These are phyloP conservation scores for Pyrgus malvae DNA, from an alignment of 2,888 invertebrate genomes.

Conservation along the genomic window DNA sequence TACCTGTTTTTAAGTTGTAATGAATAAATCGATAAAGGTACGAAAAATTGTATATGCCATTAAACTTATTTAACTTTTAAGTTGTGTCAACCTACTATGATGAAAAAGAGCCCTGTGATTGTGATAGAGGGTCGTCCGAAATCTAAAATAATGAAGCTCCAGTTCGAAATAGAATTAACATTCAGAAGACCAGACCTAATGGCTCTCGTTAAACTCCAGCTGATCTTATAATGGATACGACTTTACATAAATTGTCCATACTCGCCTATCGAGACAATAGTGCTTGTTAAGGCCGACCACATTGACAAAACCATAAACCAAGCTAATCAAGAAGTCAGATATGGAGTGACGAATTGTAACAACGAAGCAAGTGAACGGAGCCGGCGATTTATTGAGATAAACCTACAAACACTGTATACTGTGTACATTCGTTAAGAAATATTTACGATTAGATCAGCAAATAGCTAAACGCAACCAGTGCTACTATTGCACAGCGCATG, in stretches of 20 bases:
- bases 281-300: constrained; percentile 31
- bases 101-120: no score
- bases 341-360: constrained; percentile 53
- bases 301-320: constrained; percentile 55
- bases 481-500: constrained; percentile 17
- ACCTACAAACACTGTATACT: no score
- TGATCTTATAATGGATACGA: constrained; percentile 11
- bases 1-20: no score
- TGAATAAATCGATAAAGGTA: no score
- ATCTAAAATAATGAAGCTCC: constrained; percentile 15
- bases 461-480: constrained; percentile 9
- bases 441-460: constrained; percentile 21
- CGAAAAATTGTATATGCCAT: no score
- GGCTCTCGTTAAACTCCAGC: constrained; percentile 13
- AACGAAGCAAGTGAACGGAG: background rate
- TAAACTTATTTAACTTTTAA: no score
- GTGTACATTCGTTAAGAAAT: no score
- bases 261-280: constrained; percentile 14
- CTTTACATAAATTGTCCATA: background rate
- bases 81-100: no score
- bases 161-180: constrained; percentile 3
- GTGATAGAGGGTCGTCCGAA: no score
- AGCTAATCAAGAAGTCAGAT: constrained; percentile 59
- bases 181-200: constrained; percentile 12
- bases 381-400: constrained; percentile 30